Conservation (phyloP, 2,888 invertebrate species). For the Lepidocyrtoides sp. region DNA sequence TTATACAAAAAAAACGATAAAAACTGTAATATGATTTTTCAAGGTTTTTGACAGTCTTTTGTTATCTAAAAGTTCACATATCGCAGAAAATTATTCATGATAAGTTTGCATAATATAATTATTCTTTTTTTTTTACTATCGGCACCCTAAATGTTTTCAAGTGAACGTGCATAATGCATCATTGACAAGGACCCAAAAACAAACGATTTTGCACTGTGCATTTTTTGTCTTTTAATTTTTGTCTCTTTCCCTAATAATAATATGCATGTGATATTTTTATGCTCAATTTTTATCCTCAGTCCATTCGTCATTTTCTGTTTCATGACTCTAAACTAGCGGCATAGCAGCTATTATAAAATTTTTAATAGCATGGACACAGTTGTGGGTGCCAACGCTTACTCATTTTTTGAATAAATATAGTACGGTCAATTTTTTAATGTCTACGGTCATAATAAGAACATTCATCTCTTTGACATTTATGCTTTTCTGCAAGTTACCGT, state of each 20-base stretch:
- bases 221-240: neutral
- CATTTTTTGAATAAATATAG: neutral
- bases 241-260: neutral
- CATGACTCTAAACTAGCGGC: constrained; percentile 19
- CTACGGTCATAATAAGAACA: neutral
- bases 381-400: neutral
- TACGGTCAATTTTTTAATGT: constrained; percentile 6
- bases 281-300: neutral
- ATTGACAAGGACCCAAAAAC: neutral
- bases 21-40: too few species aligned
- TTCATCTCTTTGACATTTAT: constrained; percentile 58
- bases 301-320: constrained; percentile 32
- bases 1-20: neutral
- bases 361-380: neutral
- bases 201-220: neutral
- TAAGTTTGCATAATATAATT: neutral
- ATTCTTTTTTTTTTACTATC: neutral
- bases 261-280: neutral
- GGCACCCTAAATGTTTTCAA: neutral
- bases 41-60: neutral
- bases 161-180: constrained; percentile 5
- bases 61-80: neutral
- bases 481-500: constrained; percentile 24
- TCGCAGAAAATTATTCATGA: neutral
- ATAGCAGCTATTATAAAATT: neutral